Evolutionary conservation across 92 coral and sea anemone species (phyloP), one percentile per base, ranked within the genome.

Genomic region (Heteractis magnifica): DNA sequence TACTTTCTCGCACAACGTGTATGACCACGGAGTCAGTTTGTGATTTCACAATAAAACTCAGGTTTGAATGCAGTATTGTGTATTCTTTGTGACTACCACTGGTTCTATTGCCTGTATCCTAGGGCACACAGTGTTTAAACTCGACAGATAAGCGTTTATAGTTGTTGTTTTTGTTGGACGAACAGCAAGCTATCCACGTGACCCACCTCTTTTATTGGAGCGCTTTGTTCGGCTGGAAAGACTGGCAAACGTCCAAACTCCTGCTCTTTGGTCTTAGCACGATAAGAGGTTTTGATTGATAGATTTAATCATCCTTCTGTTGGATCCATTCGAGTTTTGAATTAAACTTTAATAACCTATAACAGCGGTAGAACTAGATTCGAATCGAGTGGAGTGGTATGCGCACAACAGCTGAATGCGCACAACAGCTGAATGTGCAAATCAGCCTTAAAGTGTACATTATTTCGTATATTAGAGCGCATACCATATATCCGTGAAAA

Each of bases 171-270:
- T 68, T 68, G 73, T 68, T 44, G 10, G 21, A 68, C 49, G 14
- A 68, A 68, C 73, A 68, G 73, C 73, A 68, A 68, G 73, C 73
- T 44, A 68, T 68, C 44, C 12, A 23, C 49, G 49, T 21, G 49
- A 68, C 14, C 5, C 26, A 2, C 49, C 21, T 9, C 12, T 68
- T 68, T 68, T 68, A 23, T 68, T 23, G 14, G 13, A 6, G 49
- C 10, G 73, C 49, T 68, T 68, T 68, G 73, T 68, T 68, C 49
- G 15, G 8, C 8, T 19, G 21, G 49, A 68, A 21, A 21, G 49
- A 20, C 49, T 68, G 73, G 73, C 73, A 23, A 23, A 8, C 49
- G 49, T 20, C 73, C 73, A 68, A 68, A 15, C 13, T 21, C 73
- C 5, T 23, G 10, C 71, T n/a, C 71, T 64, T 16, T 20, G 71